Conservation (phyloP, 2,113 vertebrate genomes). For the Paradoxurus hermaphroditus region DNA sequence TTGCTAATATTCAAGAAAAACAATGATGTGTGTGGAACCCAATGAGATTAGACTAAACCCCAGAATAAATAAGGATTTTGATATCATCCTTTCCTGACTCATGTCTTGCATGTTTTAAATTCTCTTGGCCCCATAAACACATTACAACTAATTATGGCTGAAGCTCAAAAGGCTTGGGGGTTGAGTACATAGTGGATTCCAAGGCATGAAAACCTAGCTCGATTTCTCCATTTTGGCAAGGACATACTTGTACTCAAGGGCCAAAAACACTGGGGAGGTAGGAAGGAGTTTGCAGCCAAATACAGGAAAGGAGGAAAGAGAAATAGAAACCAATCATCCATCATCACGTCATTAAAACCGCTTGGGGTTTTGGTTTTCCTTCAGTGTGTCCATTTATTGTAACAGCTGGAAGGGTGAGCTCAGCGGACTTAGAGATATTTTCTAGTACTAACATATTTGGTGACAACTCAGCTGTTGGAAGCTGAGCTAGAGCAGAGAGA, state of each 20-base stretch:
- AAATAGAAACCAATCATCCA: constrained; percentile 70
- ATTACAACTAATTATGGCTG: constrained; percentile 73
- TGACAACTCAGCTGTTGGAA: constrained; percentile 60
- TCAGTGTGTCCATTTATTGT: constrained; percentile 59
- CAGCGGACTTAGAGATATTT: constrained; percentile 23
- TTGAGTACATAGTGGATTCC: constrained; percentile 56
- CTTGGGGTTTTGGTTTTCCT: constrained; percentile 60
- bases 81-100: constrained; percentile 72
- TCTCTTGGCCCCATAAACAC: constrained; percentile 74
- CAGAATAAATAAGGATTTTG: constrained; percentile 76
- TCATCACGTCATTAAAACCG: not conserved
- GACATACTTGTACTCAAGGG: not conserved
- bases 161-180: constrained; percentile 49
- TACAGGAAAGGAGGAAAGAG: constrained; percentile 50
- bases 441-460: constrained; percentile 33
- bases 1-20: constrained; percentile 72
- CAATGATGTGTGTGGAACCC: constrained; percentile 66
- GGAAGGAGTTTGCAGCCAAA: constrained; percentile 55
- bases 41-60: constrained; percentile 74
- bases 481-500: constrained; percentile 37
- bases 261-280: constrained; percentile 56
- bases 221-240: constrained; percentile 53
- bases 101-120: constrained; percentile 77
- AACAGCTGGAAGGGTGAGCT: constrained; percentile 69
- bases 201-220: constrained; percentile 57